Evolutionary conservation across 1,140 invertebrate genomes (phyloP).

Genomic region (Macrobrachium rosenbergii): DNA sequence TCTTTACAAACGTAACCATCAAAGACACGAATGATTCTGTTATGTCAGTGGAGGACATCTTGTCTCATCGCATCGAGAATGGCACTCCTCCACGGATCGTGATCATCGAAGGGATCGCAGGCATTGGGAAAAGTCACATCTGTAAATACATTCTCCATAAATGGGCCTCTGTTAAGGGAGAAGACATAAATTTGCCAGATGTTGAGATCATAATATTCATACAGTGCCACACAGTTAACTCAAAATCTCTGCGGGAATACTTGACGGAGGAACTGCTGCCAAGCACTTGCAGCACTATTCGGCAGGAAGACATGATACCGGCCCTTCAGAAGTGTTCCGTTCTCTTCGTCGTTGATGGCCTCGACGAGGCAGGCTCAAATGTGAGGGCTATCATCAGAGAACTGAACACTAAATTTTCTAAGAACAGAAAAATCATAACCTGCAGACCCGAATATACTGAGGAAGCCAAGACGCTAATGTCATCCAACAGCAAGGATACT

Average conservation of each 20-base stretch:
- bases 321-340: slow-evolving; percentile 4
- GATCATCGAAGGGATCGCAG: slow-evolving; percentile 17
- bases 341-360: slow-evolving; percentile 5
- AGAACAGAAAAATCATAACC: not conserved
- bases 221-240: not conserved
- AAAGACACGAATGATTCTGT: not conserved
- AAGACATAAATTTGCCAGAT: not conserved
- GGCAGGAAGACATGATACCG: slow-evolving; percentile 1
- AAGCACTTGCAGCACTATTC: not conserved
- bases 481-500: not conserved
- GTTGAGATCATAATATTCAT: slow-evolving; percentile 19
- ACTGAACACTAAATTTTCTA: not conserved
- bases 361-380: slow-evolving; percentile 14
- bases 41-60: not conserved
- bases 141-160: slow-evolving; percentile 18
- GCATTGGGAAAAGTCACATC: slow-evolving; percentile 4
- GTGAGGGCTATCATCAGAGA: not conserved
- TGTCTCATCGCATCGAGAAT: not conserved
- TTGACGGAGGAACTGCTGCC: not conserved
- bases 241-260: slow-evolving; percentile 7
- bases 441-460: slow-evolving; percentile 16
- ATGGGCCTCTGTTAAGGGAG: not conserved
- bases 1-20: not conserved
- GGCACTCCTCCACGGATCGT: not conserved
- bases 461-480: not conserved